Percentiles rank a stretch among this genome's conserved stretches.
Conservation (phyloP, 2,888 invertebrate species). For the Drosophila ezoana region DNA sequence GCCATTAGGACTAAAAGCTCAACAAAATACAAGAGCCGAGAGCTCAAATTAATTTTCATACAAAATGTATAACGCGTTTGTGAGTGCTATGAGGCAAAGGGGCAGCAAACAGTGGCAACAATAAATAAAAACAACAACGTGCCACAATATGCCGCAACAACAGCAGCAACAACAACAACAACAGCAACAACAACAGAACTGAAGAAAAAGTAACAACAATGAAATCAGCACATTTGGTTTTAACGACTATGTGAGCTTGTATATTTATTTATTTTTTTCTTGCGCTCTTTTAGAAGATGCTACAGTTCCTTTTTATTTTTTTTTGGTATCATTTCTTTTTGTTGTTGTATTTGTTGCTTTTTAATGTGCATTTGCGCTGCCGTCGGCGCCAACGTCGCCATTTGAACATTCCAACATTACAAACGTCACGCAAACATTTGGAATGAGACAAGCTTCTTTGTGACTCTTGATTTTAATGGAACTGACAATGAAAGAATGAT, state of each 20-base stretch:
- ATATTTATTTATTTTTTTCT: constrained; percentile 2
- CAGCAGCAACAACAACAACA: constrained; percentile 30
- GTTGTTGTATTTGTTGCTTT: constrained; percentile 61
- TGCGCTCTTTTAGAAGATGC: constrained; percentile 51
- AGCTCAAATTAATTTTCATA: constrained; percentile 77
- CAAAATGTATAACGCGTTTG: constrained; percentile 65
- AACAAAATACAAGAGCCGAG: constrained; percentile 54
- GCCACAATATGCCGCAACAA: constrained; percentile 52
- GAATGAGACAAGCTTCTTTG: constrained; percentile 25
- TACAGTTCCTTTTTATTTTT: constrained; percentile 35
- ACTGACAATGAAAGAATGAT: constrained; percentile 46
- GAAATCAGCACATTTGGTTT: constrained; percentile 79
- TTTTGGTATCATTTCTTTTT: constrained; percentile 16
- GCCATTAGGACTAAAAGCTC: constrained; percentile 71
- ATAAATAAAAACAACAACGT: constrained; percentile 53
- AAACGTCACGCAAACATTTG: constrained; percentile 58
- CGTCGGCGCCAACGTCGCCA: constrained; percentile 55
- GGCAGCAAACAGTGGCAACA: constrained; percentile 54
- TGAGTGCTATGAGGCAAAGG: constrained; percentile 1
- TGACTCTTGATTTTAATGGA: constrained; percentile 47
- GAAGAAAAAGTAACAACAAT: constrained; percentile 40
- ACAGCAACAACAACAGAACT: constrained; percentile 17
- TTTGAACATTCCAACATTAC: constrained; percentile 64
- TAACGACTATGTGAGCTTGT: constrained; percentile 71
- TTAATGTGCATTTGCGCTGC: constrained; percentile 72